Conservation (phyloP, 2,113 vertebrate species). For the Centropus bengalensis region DNA sequence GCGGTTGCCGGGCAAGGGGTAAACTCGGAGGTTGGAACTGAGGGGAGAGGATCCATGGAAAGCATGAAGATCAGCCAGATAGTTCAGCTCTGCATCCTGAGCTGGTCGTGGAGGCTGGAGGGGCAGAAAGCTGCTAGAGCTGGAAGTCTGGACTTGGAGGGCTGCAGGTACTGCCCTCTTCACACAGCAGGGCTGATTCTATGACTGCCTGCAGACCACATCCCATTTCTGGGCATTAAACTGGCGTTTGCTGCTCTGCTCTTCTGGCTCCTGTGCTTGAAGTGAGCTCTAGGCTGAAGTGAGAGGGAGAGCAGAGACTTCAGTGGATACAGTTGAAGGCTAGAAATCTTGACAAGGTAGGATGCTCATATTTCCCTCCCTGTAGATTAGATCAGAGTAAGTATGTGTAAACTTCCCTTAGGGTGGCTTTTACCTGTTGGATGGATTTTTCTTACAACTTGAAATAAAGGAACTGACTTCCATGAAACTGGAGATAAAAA, state of each 20-base stretch:
- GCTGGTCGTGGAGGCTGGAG: not conserved
- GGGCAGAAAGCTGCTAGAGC: not conserved
- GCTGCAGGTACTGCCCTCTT: not conserved
- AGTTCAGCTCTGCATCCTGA: not conserved
- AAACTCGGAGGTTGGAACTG: not conserved
- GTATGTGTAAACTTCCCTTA: not conserved
- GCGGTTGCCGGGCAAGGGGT: not conserved
- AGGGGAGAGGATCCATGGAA: not conserved
- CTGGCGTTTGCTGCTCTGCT: not conserved
- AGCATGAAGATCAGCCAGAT: not conserved
- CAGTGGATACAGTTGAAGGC: rapidly evolving
- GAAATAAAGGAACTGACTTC: not conserved
- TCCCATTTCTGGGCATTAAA: not conserved
- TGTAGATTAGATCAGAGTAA: not conserved
- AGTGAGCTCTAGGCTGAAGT: not conserved
- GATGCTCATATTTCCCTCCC: not conserved
- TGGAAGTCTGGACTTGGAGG: not conserved
- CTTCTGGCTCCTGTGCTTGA: not conserved
- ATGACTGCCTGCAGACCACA: rapidly evolving
- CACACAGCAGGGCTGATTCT: not conserved
- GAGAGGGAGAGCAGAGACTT: not conserved
- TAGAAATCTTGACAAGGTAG: not conserved
- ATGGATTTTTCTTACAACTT: not conserved
- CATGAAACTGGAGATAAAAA: not conserved
- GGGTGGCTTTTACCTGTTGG: not conserved